Conservation (phyloP, 2,888 invertebrate genomes). For the Amorpha juglandis region DNA sequence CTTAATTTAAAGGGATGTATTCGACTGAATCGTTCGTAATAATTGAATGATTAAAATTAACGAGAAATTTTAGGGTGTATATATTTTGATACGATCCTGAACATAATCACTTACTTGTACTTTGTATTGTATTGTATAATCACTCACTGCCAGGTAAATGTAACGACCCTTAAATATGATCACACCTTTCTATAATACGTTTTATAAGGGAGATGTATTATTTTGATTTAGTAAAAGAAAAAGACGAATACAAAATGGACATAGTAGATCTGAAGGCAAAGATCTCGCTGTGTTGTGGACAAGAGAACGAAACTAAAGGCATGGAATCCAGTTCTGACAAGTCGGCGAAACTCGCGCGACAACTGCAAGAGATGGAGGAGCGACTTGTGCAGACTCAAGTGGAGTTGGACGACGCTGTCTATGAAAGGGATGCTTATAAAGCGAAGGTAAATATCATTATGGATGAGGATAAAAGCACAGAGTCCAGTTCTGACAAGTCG, state of each 20-base stretch:
- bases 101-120: no score
- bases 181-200: no score
- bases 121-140: no score
- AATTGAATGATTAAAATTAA: no score
- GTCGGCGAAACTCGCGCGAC: constrained; percentile 59
- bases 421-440: constrained; percentile 78
- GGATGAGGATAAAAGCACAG: neutral
- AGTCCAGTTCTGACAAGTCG: neutral
- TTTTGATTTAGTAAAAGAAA: constrained; percentile 65
- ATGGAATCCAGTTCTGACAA: constrained; percentile 47
- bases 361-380: constrained; percentile 82
- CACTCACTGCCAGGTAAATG: no score
- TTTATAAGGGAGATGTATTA: no score
- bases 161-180: no score
- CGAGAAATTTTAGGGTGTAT: no score
- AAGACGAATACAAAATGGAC: constrained; percentile 71
- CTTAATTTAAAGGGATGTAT: no score
- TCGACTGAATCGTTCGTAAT: no score
- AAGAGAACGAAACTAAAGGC: constrained; percentile 48
- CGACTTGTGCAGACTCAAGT: constrained; percentile 77
- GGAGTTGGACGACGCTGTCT: constrained; percentile 78
- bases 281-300: constrained; percentile 66
- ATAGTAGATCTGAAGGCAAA: constrained; percentile 67
- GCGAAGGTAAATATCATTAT: constrained; percentile 61
- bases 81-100: no score